These are phyloP conservation scores for Salvelinus sp. DNA, from an alignment of 2,113 vertebrate species.

Conservation along the genomic window DNA sequence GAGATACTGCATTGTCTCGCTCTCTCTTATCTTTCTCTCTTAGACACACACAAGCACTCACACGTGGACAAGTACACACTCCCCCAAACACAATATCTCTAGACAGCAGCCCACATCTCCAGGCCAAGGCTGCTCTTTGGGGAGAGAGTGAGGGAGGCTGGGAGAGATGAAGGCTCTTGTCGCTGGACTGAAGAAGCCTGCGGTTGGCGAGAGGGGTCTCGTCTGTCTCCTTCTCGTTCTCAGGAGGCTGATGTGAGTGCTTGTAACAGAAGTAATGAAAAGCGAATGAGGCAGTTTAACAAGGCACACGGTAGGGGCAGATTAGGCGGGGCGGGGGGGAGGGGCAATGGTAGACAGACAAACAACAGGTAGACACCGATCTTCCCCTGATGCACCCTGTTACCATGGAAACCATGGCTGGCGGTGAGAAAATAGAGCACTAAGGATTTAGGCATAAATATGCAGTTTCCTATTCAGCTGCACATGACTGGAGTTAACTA, in stretches of 20 bases:
- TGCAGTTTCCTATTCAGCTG: slow-evolving; percentile 19
- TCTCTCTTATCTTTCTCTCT: neutral
- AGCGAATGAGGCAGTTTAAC: neutral
- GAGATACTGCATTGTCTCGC: neutral
- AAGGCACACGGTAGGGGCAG: neutral
- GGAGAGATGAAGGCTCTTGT: neutral
- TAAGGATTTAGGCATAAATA: slow-evolving; percentile 15
- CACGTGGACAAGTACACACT: neutral
- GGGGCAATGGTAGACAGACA: slow-evolving; percentile 5
- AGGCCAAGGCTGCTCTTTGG: neutral
- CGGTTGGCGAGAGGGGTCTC: neutral
- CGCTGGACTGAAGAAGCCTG: neutral
- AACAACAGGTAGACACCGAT: neutral
- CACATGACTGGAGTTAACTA: neutral
- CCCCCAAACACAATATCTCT: neutral
- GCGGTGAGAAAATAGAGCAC: slow-evolving; percentile 41
- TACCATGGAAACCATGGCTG: slow-evolving; percentile 60
- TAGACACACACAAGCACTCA: neutral
- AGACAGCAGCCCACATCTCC: neutral
- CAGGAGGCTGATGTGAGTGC: neutral
- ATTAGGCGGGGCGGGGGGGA: neutral
- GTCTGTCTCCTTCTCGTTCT: neutral
- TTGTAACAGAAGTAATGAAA: neutral
- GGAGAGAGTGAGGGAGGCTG: neutral
- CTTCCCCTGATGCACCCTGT: slow-evolving; percentile 50